phyloP scores from a whole-genome alignment of 2,113 vertebrate genomes.

The Odocoileus hemionus region DNA sequence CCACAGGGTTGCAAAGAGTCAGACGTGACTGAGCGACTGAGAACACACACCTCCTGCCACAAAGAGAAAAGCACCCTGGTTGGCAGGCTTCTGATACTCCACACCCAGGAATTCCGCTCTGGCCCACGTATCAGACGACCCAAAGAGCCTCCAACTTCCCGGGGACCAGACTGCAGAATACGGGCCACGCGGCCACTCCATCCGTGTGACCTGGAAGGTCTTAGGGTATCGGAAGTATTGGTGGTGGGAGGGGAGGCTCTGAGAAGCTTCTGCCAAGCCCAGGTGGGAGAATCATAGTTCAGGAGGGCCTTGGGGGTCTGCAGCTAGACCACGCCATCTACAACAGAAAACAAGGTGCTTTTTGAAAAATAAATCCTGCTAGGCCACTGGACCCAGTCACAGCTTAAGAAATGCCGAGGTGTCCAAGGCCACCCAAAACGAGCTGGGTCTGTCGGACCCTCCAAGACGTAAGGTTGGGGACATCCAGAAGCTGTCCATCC shows the following conservation, averaged over 20 bases:
- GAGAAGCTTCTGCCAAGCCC: background rate
- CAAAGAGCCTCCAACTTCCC: accelerated
- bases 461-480: background rate
- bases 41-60: background rate
- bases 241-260: no score
- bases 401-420: background rate
- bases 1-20: background rate
- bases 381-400: background rate
- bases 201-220: background rate
- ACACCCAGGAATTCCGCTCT: background rate
- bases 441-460: background rate
- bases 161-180: background rate
- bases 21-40: background rate
- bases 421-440: background rate
- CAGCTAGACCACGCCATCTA: background rate
- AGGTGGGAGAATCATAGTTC: background rate
- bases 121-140: background rate
- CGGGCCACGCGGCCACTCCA: background rate
- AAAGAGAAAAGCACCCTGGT: background rate
- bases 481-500: accelerated
- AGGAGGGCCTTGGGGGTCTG: background rate
- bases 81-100: background rate
- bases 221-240: accelerated
- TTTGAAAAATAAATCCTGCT: background rate
- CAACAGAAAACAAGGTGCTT: background rate